phyloP scores from a whole-genome alignment of 2,113 vertebrate genomes.

The Scomber colias region DNA sequence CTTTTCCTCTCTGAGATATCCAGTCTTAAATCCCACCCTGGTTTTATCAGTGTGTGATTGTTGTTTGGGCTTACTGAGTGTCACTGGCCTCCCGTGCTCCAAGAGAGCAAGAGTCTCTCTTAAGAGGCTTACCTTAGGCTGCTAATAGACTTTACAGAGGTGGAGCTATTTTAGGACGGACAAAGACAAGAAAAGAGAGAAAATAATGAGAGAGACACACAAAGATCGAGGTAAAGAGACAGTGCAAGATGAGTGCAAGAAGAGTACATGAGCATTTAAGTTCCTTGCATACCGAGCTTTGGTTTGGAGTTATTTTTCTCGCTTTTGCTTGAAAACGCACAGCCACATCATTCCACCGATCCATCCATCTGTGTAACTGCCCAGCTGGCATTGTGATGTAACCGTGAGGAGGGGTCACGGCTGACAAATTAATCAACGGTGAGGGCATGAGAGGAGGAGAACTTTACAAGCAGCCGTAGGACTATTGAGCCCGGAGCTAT shows the following conservation, averaged over 20 bases:
- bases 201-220: conserved; percentile 23
- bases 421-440: conserved; percentile 43
- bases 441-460: conserved; percentile 45
- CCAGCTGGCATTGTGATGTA: conserved; percentile 55
- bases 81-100: conserved; percentile 54
- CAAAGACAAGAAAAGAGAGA: conserved; percentile 54
- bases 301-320: not conserved
- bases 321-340: conserved; percentile 3
- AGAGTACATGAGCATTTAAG: not conserved
- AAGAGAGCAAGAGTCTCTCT: conserved; percentile 65
- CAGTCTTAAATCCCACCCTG: conserved; percentile 43
- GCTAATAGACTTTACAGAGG: conserved; percentile 79
- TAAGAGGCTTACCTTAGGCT: conserved; percentile 82
- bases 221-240: not conserved
- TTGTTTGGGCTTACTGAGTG: conserved; percentile 49
- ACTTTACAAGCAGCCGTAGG: conserved; percentile 33
- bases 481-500: conserved; percentile 7
- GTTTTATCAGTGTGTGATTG: conserved; percentile 53
- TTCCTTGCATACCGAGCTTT: not conserved
- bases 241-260: not conserved
- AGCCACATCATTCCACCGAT: conserved; percentile 21
- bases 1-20: conserved; percentile 39
- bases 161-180: conserved; percentile 71
- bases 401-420: conserved; percentile 34
- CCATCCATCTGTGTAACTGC: conserved; percentile 45